Evolutionary conservation across 64 coral and sea anemone genomes (phyloP).

Genomic region (Pocillopora verrucosa): DNA sequence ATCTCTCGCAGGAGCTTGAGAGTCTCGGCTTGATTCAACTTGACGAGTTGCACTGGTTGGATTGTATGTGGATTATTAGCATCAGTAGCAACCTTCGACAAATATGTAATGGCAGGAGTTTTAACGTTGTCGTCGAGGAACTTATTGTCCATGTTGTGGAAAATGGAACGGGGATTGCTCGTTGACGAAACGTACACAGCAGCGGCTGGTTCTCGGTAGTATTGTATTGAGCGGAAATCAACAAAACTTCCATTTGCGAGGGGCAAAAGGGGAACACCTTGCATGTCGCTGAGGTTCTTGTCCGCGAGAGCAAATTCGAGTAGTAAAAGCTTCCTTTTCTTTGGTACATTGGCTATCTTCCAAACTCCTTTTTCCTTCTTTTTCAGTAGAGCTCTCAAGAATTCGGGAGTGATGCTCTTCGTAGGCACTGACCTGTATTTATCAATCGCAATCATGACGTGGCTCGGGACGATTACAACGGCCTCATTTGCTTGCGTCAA

Average conservation of each 20-base stretch:
- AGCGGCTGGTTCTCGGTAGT: neutral
- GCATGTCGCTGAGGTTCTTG: no score
- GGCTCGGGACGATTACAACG: constrained; percentile 43
- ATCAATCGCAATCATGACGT: constrained; percentile 33
- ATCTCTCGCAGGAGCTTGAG: constrained; percentile 19
- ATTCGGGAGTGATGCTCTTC: constrained; percentile 21
- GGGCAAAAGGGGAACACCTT: no score
- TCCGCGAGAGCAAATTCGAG: no score
- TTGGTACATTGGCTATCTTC: constrained; percentile 20
- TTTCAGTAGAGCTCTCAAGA: constrained; percentile 26
- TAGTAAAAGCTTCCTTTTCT: neutral
- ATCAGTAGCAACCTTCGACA: constrained; percentile 24
- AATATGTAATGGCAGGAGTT: constrained; percentile 13
- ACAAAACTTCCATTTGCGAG: no score
- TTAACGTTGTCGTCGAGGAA: constrained; percentile 56
- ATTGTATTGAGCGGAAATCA: no score
- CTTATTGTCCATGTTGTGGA: constrained; percentile 68
- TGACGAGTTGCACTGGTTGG: neutral
- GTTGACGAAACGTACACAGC: constrained; percentile 63
- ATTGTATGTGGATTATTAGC: neutral
- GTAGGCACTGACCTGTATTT: neutral
- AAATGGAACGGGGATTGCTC: constrained; percentile 44
- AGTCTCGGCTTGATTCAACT: constrained; percentile 14
- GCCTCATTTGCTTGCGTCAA: constrained; percentile 63
- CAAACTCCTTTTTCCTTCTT: constrained; percentile 37